Evolutionary conservation across 2,113 vertebrate genomes (phyloP).

Genomic region (Tyrannus savana): DNA sequence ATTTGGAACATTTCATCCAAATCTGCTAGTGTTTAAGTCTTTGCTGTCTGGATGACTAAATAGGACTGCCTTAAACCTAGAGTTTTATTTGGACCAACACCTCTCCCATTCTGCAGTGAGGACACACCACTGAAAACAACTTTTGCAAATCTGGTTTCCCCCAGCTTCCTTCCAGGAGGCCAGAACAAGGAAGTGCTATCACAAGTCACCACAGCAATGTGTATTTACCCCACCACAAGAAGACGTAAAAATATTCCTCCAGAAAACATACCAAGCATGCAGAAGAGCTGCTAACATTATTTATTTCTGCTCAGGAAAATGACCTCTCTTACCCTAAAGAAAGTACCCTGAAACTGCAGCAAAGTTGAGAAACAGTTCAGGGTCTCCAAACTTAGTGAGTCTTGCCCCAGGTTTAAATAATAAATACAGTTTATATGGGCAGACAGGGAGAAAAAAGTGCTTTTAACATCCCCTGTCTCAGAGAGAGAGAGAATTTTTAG

Average conservation of each 20-base stretch:
- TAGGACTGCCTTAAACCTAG: background rate
- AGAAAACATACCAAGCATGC: background rate
- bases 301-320: background rate
- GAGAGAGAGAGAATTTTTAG: background rate
- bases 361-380: background rate
- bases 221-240: background rate
- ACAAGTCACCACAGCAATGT: background rate
- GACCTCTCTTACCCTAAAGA: background rate
- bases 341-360: background rate
- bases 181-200: background rate
- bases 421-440: background rate
- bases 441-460: background rate
- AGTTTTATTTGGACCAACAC: background rate
- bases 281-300: background rate
- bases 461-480: background rate
- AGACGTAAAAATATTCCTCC: background rate
- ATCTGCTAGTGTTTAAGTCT: background rate
- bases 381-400: background rate
- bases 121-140: background rate
- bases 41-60: background rate
- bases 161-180: background rate
- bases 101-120: background rate
- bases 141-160: background rate
- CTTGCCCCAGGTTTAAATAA: background rate
- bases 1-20: background rate